phyloP scores from a whole-genome alignment of 2,888 invertebrate genomes.

The Dyspetes luteomarginatus region DNA sequence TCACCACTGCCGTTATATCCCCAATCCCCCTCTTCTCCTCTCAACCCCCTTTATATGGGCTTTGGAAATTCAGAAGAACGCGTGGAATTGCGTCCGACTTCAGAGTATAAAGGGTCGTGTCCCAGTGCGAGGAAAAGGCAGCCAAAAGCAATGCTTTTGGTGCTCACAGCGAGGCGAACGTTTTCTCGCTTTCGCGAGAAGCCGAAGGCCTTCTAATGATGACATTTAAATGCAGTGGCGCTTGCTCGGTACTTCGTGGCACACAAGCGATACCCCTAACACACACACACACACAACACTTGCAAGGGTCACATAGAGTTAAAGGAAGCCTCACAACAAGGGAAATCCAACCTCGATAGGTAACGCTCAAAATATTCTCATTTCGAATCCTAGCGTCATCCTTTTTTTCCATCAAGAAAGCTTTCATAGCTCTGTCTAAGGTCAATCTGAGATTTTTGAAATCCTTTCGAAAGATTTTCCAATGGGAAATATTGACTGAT shows the following conservation, averaged over 20 bases:
- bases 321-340: slow-evolving; percentile 49
- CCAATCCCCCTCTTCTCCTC: background rate
- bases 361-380: slow-evolving; percentile 16
- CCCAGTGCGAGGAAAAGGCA: slow-evolving; percentile 55
- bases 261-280: slow-evolving; percentile 64
- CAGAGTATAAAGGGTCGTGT: slow-evolving; percentile 45
- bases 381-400: background rate
- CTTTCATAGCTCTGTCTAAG: background rate
- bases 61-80: slow-evolving; percentile 67
- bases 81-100: slow-evolving; percentile 62
- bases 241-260: slow-evolving; percentile 80
- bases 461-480: background rate
- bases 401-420: background rate
- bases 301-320: background rate
- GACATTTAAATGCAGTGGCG: slow-evolving; percentile 84
- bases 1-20: slow-evolving; percentile 64
- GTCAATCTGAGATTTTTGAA: too few species aligned
- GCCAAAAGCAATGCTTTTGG: slow-evolving; percentile 48
- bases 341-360: slow-evolving; percentile 24
- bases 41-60: slow-evolving; percentile 26
- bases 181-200: slow-evolving; percentile 55
- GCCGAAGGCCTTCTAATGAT: slow-evolving; percentile 82
- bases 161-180: too few species aligned
- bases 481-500: too few species aligned
- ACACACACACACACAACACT: slow-evolving; percentile 28